Evolutionary conservation across 2,888 invertebrate genomes (phyloP).

Genomic region (Cepaea hortensis): DNA sequence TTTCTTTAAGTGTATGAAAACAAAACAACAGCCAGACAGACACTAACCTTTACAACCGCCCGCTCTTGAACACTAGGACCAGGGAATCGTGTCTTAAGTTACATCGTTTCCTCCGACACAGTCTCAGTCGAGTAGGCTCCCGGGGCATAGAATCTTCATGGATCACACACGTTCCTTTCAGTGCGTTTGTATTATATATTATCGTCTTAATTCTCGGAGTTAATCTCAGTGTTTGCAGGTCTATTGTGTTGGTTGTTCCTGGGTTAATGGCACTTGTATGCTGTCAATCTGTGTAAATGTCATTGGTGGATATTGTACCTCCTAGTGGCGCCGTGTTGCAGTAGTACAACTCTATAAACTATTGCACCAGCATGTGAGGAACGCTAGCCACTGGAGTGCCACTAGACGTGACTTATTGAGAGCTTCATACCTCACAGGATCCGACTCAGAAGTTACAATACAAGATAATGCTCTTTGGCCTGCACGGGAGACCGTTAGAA

Average conservation of each 20-base stretch:
- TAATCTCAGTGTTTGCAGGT: neutral
- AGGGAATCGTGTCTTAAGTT: constrained; percentile 4
- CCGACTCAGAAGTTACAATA: neutral
- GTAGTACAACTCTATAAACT: neutral
- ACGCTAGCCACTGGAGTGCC: neutral
- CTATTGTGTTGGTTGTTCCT: neutral
- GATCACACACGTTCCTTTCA: neutral
- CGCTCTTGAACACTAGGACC: neutral
- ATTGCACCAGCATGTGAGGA: neutral
- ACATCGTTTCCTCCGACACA: no score
- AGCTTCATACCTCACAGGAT: neutral
- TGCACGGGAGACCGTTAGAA: no score
- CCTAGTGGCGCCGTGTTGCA: neutral
- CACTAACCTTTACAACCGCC: neutral
- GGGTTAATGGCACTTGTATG: neutral
- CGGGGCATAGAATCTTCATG: no score
- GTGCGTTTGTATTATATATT: neutral
- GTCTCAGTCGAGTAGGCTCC: no score
- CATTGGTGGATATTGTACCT: neutral
- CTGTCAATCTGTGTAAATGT: neutral
- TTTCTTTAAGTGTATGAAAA: neutral
- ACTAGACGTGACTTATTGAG: neutral
- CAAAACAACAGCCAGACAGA: neutral
- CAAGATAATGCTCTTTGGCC: neutral
- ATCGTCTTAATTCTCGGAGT: neutral